Evolutionary conservation across 2,888 invertebrate species (phyloP).

Genomic region (Erannis defoliaria): DNA sequence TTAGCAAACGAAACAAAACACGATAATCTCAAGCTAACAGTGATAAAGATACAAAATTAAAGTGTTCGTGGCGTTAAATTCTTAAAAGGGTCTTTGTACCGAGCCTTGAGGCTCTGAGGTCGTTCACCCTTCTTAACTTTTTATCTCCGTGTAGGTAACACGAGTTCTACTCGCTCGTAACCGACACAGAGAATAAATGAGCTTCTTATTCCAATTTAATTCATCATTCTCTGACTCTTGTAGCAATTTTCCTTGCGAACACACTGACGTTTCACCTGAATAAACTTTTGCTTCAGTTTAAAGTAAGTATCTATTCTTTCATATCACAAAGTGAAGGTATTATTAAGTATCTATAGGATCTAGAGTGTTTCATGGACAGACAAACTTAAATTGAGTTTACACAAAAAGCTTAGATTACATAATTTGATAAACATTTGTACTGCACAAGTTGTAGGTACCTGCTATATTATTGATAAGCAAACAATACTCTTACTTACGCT

Average conservation of each 20-base stretch:
- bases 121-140: conserved; percentile 25
- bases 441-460: no score
- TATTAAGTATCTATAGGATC: no score
- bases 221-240: conserved; percentile 37
- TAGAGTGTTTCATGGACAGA: no score
- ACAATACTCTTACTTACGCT: no score
- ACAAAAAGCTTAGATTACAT: no score
- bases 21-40: conserved; percentile 11
- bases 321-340: neutral
- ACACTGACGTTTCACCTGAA: conserved; percentile 18
- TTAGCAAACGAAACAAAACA: conserved; percentile 10
- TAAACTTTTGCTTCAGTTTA: neutral
- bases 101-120: conserved; percentile 17
- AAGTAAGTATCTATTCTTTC: conserved; percentile 19
- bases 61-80: conserved; percentile 20
- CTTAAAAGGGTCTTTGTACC: conserved; percentile 23
- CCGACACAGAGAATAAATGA: conserved; percentile 33
- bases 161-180: conserved; percentile 30
- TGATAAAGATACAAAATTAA: conserved; percentile 28
- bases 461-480: no score
- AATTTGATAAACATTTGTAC: no score
- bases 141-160: conserved; percentile 26
- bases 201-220: conserved; percentile 38
- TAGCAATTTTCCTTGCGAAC: conserved; percentile 29
- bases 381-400: no score